Conservation (phyloP, 1,140 invertebrate genomes). For the Copidosoma floridanum region DNA sequence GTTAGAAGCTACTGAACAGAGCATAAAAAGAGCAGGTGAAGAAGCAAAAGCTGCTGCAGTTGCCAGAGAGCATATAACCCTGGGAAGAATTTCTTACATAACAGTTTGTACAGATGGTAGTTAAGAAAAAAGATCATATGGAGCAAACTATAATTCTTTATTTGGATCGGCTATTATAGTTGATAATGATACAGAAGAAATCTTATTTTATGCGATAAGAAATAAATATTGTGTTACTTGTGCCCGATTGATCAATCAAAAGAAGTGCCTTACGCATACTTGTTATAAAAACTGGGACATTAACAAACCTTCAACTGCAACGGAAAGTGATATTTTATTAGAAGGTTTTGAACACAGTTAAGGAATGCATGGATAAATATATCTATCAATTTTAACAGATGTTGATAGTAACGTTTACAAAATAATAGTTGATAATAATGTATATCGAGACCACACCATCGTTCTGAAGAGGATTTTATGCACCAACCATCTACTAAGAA, state of each 20-base stretch:
- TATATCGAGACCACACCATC: too few relatives aligned
- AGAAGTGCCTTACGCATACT: slow-evolving; percentile 23
- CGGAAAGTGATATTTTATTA: slow-evolving; percentile 48
- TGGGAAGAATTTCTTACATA: too few relatives aligned
- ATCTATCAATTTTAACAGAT: slow-evolving; percentile 48
- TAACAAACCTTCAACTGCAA: slow-evolving; percentile 36
- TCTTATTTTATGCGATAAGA: slow-evolving; percentile 45
- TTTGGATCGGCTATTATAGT: slow-evolving; percentile 41
- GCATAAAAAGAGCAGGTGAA: too few relatives aligned
- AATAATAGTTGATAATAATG: slow-evolving; percentile 37
- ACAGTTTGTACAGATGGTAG: too few relatives aligned
- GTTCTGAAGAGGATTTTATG: too few relatives aligned
- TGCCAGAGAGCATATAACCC: too few relatives aligned
- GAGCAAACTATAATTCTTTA: slow-evolving; percentile 28
- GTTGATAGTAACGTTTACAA: slow-evolving; percentile 49
- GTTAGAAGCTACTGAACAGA: too few relatives aligned
- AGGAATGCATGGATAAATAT: slow-evolving; percentile 45
- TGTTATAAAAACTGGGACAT: slow-evolving; percentile 45
- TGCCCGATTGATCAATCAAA: slow-evolving; percentile 23
- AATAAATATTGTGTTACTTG: slow-evolving; percentile 50
- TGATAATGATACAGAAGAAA: slow-evolving; percentile 42
- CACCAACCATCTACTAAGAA: too few relatives aligned
- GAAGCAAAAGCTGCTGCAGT: too few relatives aligned
- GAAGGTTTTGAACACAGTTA: slow-evolving; percentile 47
- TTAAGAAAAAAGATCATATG: slow-evolving; percentile 43